Percentiles rank a stretch among this genome's conserved stretches.
phyloP scores from a whole-genome alignment of 2,888 invertebrate species.

The Chymomyza procnemis region DNA sequence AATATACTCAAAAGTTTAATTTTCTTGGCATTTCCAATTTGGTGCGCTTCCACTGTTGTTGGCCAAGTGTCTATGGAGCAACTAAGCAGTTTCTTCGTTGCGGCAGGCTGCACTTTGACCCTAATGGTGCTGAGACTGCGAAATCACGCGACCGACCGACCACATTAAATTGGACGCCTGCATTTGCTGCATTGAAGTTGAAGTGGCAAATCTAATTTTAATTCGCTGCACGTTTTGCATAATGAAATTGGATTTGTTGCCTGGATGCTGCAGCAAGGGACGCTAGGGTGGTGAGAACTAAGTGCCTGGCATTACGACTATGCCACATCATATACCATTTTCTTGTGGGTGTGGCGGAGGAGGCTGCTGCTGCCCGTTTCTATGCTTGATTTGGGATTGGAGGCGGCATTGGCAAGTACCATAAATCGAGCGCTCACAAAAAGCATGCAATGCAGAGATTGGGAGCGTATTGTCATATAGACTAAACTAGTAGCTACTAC shows the following conservation, averaged over 20 bases:
- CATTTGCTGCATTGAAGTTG: constrained; percentile 34
- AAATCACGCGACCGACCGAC: constrained; percentile 13
- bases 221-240: constrained; percentile 66
- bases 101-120: not conserved
- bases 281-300: not conserved
- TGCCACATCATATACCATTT: no score
- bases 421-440: constrained; percentile 37
- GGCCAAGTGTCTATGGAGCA: not conserved
- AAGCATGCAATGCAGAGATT: constrained; percentile 1
- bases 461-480: not conserved
- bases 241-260: constrained; percentile 63
- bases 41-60: not conserved
- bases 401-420: constrained; percentile 14
- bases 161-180: constrained; percentile 30
- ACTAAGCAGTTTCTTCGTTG: not conserved
- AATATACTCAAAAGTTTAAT: not conserved
- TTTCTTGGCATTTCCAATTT: not conserved
- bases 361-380: constrained; percentile 2
- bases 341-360: not conserved
- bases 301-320: not conserved
- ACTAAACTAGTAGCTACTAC: not conserved
- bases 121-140: constrained; percentile 3
- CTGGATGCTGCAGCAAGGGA: not conserved
- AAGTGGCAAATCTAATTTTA: constrained; percentile 58
- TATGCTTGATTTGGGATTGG: constrained; percentile 1